phyloP scores from a whole-genome alignment of 2,113 vertebrate genomes.

The Todiramphus saurophagus region DNA sequence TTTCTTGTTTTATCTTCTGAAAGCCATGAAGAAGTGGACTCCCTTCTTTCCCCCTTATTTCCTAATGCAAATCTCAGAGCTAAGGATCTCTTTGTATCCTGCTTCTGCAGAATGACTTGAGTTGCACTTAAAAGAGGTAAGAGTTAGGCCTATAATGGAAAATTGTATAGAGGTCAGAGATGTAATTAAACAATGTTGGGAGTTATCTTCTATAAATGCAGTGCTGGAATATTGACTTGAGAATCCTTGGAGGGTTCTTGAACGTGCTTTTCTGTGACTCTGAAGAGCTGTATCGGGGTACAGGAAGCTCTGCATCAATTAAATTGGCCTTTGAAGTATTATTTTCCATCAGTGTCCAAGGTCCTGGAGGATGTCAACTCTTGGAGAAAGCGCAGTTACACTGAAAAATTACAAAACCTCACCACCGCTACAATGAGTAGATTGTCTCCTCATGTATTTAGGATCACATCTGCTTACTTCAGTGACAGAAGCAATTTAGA shows the following conservation, averaged over 20 bases:
- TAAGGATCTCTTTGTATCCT: not conserved
- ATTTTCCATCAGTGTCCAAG: not conserved
- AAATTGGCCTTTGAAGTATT: conserved; percentile 21
- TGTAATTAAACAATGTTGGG: conserved; percentile 39
- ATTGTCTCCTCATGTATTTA: conserved; percentile 1
- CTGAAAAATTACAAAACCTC: not conserved
- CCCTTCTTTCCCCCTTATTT: not conserved
- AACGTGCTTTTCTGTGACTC: not conserved
- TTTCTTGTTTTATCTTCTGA: not conserved
- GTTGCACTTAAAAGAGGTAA: conserved; percentile 8
- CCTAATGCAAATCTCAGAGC: conserved; percentile 18
- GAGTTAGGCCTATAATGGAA: conserved; percentile 14
- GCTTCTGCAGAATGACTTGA: not conserved
- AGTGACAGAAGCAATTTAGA: conserved; percentile 8
- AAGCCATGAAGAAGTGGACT: accelerated
- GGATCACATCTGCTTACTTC: conserved; percentile 21
- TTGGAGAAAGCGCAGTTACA: conserved; percentile 13
- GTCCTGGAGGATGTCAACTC: conserved; percentile 7
- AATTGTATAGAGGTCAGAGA: conserved; percentile 25
- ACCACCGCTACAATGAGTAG: not conserved
- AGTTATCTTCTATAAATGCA: not conserved
- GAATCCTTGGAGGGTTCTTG: conserved; percentile 16
- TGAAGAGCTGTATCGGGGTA: not conserved
- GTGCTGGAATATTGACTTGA: not conserved
- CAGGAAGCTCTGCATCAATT: conserved; percentile 12